Evolutionary conservation across 2,113 vertebrate genomes (phyloP).

Genomic region (Riparia riparia): DNA sequence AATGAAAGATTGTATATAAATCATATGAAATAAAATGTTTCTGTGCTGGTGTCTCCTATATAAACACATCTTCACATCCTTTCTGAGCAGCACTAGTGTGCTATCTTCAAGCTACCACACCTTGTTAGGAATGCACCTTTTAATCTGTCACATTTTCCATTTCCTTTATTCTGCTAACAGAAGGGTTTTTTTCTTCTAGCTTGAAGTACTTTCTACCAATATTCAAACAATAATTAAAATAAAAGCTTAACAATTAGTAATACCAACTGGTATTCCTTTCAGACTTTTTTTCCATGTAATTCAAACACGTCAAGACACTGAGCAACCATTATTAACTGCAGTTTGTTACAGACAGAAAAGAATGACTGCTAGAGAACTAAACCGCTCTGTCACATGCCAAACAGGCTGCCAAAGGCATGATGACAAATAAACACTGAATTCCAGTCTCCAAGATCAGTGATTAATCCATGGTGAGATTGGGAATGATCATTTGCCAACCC

Average conservation of each 20-base stretch:
- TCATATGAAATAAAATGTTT: background rate
- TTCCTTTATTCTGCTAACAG: background rate
- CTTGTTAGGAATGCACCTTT: background rate
- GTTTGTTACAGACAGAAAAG: background rate
- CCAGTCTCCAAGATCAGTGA: background rate
- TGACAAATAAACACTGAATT: background rate
- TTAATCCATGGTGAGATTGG: background rate
- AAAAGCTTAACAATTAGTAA: constrained; percentile 15
- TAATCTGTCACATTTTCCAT: background rate
- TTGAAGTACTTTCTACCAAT: background rate
- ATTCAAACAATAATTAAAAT: constrained; percentile 32
- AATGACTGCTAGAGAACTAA: background rate
- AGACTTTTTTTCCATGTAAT: background rate
- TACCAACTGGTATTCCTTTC: background rate
- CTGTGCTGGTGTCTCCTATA: background rate
- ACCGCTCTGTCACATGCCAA: background rate
- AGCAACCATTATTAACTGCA: background rate
- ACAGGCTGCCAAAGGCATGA: background rate
- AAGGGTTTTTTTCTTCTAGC: background rate
- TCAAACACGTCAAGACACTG: background rate
- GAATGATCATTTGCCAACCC: background rate
- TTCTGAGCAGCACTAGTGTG: background rate
- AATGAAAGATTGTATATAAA: background rate
- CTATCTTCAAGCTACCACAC: background rate
- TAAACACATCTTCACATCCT: background rate